A percentile compares a stretch with the other conserved stretches of the same genome.
Conservation (phyloP, 2,888 invertebrate genomes). For the Synergus japonicus region DNA sequence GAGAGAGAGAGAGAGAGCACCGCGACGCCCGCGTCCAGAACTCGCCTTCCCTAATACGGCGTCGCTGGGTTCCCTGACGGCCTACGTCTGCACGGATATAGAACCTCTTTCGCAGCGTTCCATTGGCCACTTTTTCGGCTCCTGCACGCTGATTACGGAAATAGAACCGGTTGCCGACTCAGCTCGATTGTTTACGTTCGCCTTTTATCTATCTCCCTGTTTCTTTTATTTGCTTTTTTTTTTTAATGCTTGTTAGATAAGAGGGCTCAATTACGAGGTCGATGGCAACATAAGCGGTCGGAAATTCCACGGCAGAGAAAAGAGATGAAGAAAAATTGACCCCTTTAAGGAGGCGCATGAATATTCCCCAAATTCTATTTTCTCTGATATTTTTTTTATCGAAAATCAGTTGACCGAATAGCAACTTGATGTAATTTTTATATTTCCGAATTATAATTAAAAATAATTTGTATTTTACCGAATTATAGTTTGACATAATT, state of each 20-base stretch:
- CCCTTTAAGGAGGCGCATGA: background rate
- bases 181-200: conserved; percentile 61
- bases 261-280: conserved; percentile 41
- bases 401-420: too few relatives aligned
- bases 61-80: conserved; percentile 66
- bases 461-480: too few relatives aligned
- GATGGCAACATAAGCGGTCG: conserved; percentile 3
- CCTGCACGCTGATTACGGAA: conserved; percentile 57
- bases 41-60: conserved; percentile 76
- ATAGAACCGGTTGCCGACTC: conserved; percentile 59
- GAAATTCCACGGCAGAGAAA: background rate
- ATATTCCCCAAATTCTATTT: too few relatives aligned
- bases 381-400: too few relatives aligned
- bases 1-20: conserved; percentile 75
- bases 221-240: conserved; percentile 33
- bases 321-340: background rate
- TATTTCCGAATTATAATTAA: too few relatives aligned
- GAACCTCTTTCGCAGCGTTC: conserved; percentile 58
- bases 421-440: too few relatives aligned
- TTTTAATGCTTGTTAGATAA: background rate
- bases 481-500: too few relatives aligned
- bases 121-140: conserved; percentile 46
- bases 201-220: background rate
- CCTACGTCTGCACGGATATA: conserved; percentile 71
- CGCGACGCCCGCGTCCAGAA: conserved; percentile 77